phyloP scores from a whole-genome alignment of 2,113 vertebrate species.

The Protobothrops mucrosquamatus region DNA sequence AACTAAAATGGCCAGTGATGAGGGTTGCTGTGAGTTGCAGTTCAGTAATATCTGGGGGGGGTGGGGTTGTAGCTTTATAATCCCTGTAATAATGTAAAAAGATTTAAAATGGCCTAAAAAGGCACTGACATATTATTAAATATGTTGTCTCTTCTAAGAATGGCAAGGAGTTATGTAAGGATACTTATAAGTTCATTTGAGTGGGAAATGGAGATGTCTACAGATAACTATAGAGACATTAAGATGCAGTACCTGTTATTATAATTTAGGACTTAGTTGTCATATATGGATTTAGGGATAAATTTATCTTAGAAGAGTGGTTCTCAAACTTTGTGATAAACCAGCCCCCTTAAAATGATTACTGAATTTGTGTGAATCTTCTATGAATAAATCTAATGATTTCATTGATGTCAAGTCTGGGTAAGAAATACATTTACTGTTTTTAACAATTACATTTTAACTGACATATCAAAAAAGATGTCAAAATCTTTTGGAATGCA shows the following conservation, averaged over 20 bases:
- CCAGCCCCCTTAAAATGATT: background rate
- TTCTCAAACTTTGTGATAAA: background rate
- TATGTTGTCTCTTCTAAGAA: background rate
- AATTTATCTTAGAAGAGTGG: conserved; percentile 31
- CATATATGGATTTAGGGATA: background rate
- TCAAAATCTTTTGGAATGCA: background rate
- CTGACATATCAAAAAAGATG: background rate
- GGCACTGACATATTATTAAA: background rate
- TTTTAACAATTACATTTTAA: background rate
- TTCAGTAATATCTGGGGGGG: background rate
- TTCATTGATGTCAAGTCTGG: background rate
- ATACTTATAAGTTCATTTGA: background rate
- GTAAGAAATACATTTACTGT: background rate
- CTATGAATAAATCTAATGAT: background rate
- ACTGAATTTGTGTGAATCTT: background rate
- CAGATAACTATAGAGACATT: background rate
- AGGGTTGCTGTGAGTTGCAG: too few relatives aligned
- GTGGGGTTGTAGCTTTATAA: background rate
- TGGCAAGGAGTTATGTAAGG: background rate
- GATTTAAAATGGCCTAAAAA: background rate
- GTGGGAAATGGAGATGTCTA: background rate
- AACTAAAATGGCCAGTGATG: too few relatives aligned
- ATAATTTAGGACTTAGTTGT: background rate
- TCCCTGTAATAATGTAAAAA: background rate
- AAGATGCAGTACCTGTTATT: background rate